Evolutionary conservation across 2,888 invertebrate genomes (phyloP), one percentile per base, ranked within the genome.

Genomic region (Epistrophe grossulariae): DNA sequence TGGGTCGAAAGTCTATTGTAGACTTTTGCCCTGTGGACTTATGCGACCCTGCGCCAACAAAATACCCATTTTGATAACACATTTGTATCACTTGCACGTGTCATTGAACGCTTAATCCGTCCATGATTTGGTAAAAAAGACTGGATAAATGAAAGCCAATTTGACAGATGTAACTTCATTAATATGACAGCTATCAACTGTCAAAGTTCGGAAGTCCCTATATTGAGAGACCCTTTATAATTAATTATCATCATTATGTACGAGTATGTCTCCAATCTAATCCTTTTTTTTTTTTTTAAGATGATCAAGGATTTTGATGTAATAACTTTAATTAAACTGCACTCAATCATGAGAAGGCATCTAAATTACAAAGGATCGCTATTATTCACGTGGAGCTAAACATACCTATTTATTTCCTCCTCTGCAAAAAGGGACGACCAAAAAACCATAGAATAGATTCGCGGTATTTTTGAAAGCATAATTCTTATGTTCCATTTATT

Each of bases 261-360:
- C n/a, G n/a, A n/a, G n/a, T 17, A 59, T 38, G 17, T 59, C 35
- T 35, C 7, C n/a, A 15, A 62, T 40, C 19, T 9, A 40, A 15
- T 2, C 15, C 62, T 52, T 31, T 13, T 13, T 4, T 62, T 66
- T 40, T 9, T 31, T 0, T 57, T 10, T 8, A 50, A 68, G 15
- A 68, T 38, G 35, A 50, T 68, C 68, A 68, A 68, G 50, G 50
- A 68, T 35, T 68, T 28, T 13, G 57, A 71, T 76, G 45, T 73
- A 40, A 84, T 84, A 72, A 72, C 72, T 84, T 84, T 84, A 80
- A 84, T 84, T 77, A 84, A 84, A 84, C 45, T 59, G 50, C 48
- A 9, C 55, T 24, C 50, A 31, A 66, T 77, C 76, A 55, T 66
- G 31, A 24, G 19, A 48, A 77, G n/a, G 64, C 31, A 72, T 50